Percentiles rank a stretch among this genome's conserved stretches.
Evolutionary conservation across 2,888 invertebrate genomes (phyloP).

Genomic region (Philaethria dido): DNA sequence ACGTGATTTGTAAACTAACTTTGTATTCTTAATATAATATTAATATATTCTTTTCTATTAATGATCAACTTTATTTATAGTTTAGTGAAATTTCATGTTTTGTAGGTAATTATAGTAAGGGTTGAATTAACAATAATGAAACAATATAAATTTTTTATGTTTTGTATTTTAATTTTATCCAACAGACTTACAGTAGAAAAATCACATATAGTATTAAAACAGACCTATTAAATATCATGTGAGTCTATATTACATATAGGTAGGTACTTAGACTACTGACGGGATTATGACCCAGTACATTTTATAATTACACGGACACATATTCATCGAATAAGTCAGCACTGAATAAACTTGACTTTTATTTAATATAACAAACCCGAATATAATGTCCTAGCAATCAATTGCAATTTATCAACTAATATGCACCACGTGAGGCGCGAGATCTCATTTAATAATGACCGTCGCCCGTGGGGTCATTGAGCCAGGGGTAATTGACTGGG

Average conservation of each 20-base stretch:
- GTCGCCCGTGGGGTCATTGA: conserved; percentile 95
- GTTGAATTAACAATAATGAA: conserved; percentile 28
- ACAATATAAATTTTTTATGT: conserved; percentile 47
- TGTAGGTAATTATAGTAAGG: neutral
- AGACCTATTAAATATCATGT: conserved; percentile 84
- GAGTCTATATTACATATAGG: conserved; percentile 83
- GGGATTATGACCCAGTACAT: conserved; percentile 84
- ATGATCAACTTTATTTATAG: neutral
- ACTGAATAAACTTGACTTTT: conserved; percentile 47
- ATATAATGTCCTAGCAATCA: conserved; percentile 71
- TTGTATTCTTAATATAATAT: too few species aligned
- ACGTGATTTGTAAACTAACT: conserved; percentile 2
- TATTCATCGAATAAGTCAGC: conserved; percentile 56
- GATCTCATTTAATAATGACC: conserved; percentile 90
- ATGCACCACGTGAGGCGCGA: conserved; percentile 72
- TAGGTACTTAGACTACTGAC: conserved; percentile 82
- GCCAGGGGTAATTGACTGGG: conserved; percentile 97
- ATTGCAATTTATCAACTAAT: conserved; percentile 73
- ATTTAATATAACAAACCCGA: conserved; percentile 53
- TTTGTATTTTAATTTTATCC: conserved; percentile 78
- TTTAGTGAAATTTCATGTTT: neutral
- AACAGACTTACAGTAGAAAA: conserved; percentile 83
- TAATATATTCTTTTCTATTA: neutral
- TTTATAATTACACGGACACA: conserved; percentile 74
- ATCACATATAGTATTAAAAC: conserved; percentile 83